Conservation (phyloP, 2,888 invertebrate species). For the Parthenolecanium corni region DNA sequence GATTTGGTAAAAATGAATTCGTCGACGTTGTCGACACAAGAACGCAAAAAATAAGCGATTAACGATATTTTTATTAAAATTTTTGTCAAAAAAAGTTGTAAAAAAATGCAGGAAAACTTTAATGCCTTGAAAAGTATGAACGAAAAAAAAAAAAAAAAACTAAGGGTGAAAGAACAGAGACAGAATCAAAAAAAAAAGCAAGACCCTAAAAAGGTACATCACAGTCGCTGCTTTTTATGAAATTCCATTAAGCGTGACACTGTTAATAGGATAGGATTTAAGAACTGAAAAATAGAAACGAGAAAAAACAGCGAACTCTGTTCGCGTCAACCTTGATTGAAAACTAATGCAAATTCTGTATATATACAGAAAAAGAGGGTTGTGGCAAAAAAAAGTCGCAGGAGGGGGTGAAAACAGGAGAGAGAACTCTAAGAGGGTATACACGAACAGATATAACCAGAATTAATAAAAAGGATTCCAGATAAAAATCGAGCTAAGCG, state of each 20-base stretch:
- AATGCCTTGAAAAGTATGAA: neutral
- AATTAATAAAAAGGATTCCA: constrained; percentile 27
- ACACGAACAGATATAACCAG: constrained; percentile 20
- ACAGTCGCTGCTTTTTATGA: constrained; percentile 23
- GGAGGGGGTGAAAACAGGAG: neutral
- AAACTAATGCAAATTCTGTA: constrained; percentile 28
- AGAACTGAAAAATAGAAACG: constrained; percentile 23
- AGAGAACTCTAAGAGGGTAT: neutral
- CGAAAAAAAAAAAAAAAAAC: neutral
- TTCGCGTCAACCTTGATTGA: constrained; percentile 26
- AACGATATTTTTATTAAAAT: constrained; percentile 23
- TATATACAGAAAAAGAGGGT: neutral
- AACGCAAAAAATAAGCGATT: constrained; percentile 20
- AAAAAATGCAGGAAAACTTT: constrained; percentile 11
- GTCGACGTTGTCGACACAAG: neutral
- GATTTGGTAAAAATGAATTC: constrained; percentile 21
- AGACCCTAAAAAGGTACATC: constrained; percentile 18
- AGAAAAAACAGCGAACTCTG: constrained; percentile 22
- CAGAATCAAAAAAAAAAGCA: neutral
- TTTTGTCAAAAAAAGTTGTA: neutral
- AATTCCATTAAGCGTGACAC: constrained; percentile 27
- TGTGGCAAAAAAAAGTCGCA: neutral
- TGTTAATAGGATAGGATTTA: constrained; percentile 27
- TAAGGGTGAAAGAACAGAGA: neutral
- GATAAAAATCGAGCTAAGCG: constrained; percentile 26